These are phyloP conservation scores for Rattus norvegicus DNA, from an alignment of 2,113 vertebrate genomes.

Conservation along the genomic window GRCr8 NC_086031.1:68356501-68357000, in stretches of 20 bases:
- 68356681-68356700: neutral
- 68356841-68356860: neutral
- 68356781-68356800: neutral
- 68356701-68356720: neutral
- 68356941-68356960: neutral
- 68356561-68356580: neutral
- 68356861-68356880: neutral
- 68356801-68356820: neutral
- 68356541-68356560: neutral
- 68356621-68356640: neutral
- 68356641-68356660: neutral
- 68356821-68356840: neutral
- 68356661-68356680: neutral
- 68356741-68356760: neutral
- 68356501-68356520: neutral
- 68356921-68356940: too few species aligned
- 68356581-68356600: neutral
- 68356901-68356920: neutral
- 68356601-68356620: neutral
- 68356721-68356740: neutral
- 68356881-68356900: neutral
- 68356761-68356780: neutral
- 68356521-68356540: neutral
- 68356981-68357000: neutral
- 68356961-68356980: neutral